Base-by-base conservation (phyloP, 2,888 invertebrate species). In the Pollenia labialis region DNA sequence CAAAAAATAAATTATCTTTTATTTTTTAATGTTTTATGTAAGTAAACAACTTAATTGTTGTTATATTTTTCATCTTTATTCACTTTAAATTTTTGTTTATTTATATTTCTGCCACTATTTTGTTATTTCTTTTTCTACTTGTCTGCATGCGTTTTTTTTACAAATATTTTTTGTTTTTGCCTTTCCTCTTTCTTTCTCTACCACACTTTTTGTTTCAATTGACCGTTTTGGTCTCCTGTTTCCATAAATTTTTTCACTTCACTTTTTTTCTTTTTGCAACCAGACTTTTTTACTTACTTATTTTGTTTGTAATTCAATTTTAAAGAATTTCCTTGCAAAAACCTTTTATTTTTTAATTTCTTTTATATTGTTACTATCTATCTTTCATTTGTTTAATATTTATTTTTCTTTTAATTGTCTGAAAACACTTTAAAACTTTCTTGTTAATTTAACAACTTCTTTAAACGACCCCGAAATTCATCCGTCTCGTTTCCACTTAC, bases 171-270 rank as follows among this genome's bases (percentile, higher is more conserved):
- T 60, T 75, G 74, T 74, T 72, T 11, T 60, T 58, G 18, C 32
- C 64, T 66, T 77, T n/a, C 50, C 56, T 77, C 23, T 46, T 72
- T 58, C 71, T 71, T 76, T 83, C 48, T 79, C 58, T 77, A 66
- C 71, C 64, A 52, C 72, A 72, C 32, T 72, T 69, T 85, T 54
- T 71, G 9, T 60, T 66, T 40, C 6, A 32, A 42, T 72, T 71
- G 46, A 71, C 71, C 71, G 77, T 83, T 83, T 72, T 1, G 23
- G 18, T 83, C 68, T 66, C 68, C 48, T 76, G 66, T 76, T 82
- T 76, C 8, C 1, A 62, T 32, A 44, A 46, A 60, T 54, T 82
- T 69, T 79, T 74, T 84, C 66, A 84, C 76, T 69, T 75, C 10
- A 68, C 4, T 50, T 42, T 16, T 62, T 46, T 60, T 40, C 58